Base-by-base conservation (phyloP, 2,113 vertebrate genomes). In the Hypocryptadius cinnamomeus region DNA sequence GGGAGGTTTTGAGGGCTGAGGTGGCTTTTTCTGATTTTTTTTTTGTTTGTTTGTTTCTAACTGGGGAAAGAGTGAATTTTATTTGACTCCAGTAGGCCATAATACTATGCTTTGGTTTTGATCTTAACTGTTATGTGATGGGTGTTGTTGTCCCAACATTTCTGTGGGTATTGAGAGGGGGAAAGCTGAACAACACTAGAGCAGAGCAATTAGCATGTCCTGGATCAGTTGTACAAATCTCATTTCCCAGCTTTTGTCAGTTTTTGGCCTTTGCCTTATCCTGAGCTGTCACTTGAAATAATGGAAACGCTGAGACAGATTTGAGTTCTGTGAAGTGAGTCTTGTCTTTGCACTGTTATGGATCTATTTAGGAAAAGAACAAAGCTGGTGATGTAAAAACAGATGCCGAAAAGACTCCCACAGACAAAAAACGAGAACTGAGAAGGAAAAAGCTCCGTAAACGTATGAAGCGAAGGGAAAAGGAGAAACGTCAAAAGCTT, bases 381-480 rank as follows among this genome's bases (percentile, higher is more conserved):
- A 99, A 98, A 97, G 98, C 98, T 11, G 99, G 99, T 65, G 98
- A 99, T 81, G 5, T 99, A 37, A 97, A 99, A 90, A 98, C 99
- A 15, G 96, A 97, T 59, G 95, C 97, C 4, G 99, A 99, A 96
- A 99, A 99, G 97, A 99, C 98, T 8, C 45, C 96, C 45, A 99
- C 99, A 7, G 99, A 99, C 95, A 99, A 98, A 97, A 99, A 99
- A 76, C 98, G 99, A 9, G 99, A 99, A 61, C 97, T 98, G 48
- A 98, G 99, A 54, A 98, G 97, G 95, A 99, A 98, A 93, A 99
- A 99, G 96, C 89, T 94, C 17, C 89, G 95, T 82, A 99, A 99
- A 88, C 98, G 88, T 25, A 39, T 98, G 59, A 99, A 97, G 91
- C 95, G 98, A 44, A 98, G 97, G 89, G 98, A 98, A 91, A 98